Evolutionary conservation across 2,888 invertebrate species (phyloP).

Genomic region (Microchrysa polita): DNA sequence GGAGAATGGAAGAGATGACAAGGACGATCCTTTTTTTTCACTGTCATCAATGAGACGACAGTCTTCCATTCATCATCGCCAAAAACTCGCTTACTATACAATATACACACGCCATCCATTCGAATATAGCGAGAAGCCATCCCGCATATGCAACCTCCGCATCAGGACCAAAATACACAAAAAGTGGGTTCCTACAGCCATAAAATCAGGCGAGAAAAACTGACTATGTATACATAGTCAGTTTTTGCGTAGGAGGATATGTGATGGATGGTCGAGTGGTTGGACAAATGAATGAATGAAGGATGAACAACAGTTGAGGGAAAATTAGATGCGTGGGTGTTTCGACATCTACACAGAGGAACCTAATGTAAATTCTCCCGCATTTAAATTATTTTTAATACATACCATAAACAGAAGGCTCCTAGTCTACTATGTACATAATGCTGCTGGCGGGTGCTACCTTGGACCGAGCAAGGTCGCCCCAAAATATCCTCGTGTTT

Average conservation of each 20-base stretch:
- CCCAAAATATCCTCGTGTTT: no score
- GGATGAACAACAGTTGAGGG: constrained; percentile 20
- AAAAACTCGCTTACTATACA: neutral
- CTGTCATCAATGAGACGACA: constrained; percentile 12
- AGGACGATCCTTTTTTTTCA: constrained; percentile 4
- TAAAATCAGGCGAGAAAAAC: neutral
- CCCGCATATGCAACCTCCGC: neutral
- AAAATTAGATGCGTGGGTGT: constrained; percentile 22
- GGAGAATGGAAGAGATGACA: neutral
- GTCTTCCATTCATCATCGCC: constrained; percentile 18
- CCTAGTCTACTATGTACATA: no score
- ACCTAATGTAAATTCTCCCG: constrained; percentile 11
- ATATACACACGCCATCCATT: neutral
- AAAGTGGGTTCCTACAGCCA: neutral
- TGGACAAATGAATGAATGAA: constrained; percentile 22
- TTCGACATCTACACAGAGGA: no score
- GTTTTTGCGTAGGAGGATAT: constrained; percentile 12
- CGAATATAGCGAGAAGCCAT: no score
- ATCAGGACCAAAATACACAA: neutral
- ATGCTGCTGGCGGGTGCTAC: no score
- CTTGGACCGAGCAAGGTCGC: no score
- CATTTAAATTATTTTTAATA: no score
- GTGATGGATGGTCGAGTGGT: constrained; percentile 1
- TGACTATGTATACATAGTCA: no score
- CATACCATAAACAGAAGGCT: no score